Percentiles rank a stretch among this genome's conserved stretches.
Evolutionary conservation across 2,797 vertebrate genomes (phyloP).

Genomic region (Sandelia bainsii): DNA sequence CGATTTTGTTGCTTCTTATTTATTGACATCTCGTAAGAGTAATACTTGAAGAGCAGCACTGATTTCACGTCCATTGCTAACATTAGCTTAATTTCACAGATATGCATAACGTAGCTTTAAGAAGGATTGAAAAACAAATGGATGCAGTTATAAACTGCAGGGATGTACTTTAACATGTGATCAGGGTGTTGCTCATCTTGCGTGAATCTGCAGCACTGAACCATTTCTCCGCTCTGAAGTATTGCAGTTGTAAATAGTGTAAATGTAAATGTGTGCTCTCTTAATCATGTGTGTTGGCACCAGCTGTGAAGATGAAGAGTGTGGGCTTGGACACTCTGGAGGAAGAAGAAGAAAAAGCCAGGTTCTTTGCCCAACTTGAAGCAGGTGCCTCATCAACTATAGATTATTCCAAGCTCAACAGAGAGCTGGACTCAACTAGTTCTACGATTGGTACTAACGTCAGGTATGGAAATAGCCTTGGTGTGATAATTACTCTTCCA

Average conservation of each 20-base stretch:
- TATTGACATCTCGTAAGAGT: too few species aligned
- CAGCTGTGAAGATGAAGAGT: slow-evolving; percentile 56
- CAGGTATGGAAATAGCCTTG: slow-evolving; percentile 54
- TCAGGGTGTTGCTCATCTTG: not conserved
- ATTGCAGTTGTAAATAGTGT: not conserved
- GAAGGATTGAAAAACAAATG: too few species aligned
- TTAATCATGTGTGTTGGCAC: slow-evolving; percentile 36
- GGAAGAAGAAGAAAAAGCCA: slow-evolving; percentile 90
- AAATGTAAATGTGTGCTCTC: not conserved
- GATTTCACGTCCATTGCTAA: too few species aligned
- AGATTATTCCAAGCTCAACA: slow-evolving; percentile 91
- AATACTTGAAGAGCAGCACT: too few species aligned
- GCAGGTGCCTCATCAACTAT: slow-evolving; percentile 85
- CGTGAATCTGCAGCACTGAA: not conserved
- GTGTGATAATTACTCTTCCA: not conserved
- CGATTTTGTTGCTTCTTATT: too few species aligned
- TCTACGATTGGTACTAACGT: slow-evolving; percentile 62
- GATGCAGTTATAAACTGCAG: too few species aligned
- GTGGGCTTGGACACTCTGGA: slow-evolving; percentile 90
- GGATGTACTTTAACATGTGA: too few species aligned
- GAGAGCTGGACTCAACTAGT: slow-evolving; percentile 87
- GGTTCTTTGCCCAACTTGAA: slow-evolving; percentile 90
- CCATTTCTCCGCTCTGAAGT: not conserved
- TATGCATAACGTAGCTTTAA: too few species aligned
- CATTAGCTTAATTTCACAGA: too few species aligned